Evolutionary conservation across 2,888 invertebrate species (phyloP), one percentile per base, ranked within the genome.

Genomic region (Eupithecia vulgata): DNA sequence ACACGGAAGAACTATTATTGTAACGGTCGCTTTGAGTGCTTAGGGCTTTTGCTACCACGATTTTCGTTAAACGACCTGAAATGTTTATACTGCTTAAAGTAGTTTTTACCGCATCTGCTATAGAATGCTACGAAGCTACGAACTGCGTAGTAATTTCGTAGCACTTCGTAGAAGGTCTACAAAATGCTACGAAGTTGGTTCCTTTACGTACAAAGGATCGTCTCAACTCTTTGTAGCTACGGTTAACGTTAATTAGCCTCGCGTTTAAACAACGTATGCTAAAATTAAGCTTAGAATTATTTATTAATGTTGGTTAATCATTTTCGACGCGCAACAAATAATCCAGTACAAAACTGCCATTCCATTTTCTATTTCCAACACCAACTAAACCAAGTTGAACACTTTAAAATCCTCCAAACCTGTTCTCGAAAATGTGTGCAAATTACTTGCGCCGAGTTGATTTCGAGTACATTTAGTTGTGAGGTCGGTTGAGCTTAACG

Each of bases 1-100:
- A 82, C 83, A 81, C 82, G 75, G 81, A 83, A 83, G 83, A 85
- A 85, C 82, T 84, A 84, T 84, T 85, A 83, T 83, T 84, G 82
- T 82, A 74, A 72, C 64, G 65, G 61, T 76, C 74, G 75, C 73
- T 76, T 70, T 68, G 59, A 71, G 67, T 71, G 68, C 73, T 72
- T 72, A 48, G 21, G 70, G 62, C 62, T 75, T 72, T 62, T 73
- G 69, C 52, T 77, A 77, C 75, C 69, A 75, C 45, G 48, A 62
- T 72, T 71, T 42, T 67, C 59, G 30, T 8, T n/a, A 12, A 12
- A 30, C 52, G 61, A 64, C 64, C 3, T 10, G 5, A 59, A 48
- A 48, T n/a, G 1, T 52, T 52, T 21, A 3, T 6, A 21, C 8
- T 48, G 1, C 3, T 8, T 21, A 48, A 3, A 48, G 3, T 8